Conservation (phyloP, 1,140 invertebrate genomes). For the Polyergus mexicanus region DNA sequence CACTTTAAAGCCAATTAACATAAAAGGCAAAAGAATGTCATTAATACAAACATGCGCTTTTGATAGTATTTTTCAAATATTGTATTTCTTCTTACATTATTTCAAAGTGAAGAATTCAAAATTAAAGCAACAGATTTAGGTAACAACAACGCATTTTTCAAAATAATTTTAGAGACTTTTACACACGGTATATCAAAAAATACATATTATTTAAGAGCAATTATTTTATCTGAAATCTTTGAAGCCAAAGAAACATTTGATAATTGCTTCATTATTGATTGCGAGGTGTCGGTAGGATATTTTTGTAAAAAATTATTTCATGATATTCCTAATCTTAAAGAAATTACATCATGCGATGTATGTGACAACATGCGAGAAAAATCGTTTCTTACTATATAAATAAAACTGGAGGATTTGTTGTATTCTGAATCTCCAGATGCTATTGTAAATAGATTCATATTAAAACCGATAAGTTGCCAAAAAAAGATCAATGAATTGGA, state of each 20-base stretch:
- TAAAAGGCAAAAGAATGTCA: not conserved
- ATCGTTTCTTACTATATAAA: not conserved
- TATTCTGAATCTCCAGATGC: not conserved
- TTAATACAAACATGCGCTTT: not conserved
- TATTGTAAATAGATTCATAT: not conserved
- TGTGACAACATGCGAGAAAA: not conserved
- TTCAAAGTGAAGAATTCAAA: not conserved
- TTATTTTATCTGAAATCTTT: constrained; percentile 7
- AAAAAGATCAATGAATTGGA: not conserved
- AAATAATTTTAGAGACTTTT: not conserved
- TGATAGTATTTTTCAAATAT: constrained; percentile 2
- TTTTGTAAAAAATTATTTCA: not conserved
- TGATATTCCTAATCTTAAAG: not conserved
- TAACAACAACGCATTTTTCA: not conserved
- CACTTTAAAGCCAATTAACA: not conserved
- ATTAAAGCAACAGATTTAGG: not conserved
- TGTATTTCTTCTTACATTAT: not conserved
- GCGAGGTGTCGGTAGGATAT: not conserved
- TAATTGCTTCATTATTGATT: not conserved
- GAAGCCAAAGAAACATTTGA: not conserved
- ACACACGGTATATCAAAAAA: not conserved
- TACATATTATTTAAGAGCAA: not conserved
- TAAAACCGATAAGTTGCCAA: not conserved
- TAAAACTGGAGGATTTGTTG: not conserved
- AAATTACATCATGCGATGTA: not conserved